Conservation (phyloP, 37 sponge, comb jelly and placozoan species). For the Petrosia ficiformis region DNA sequence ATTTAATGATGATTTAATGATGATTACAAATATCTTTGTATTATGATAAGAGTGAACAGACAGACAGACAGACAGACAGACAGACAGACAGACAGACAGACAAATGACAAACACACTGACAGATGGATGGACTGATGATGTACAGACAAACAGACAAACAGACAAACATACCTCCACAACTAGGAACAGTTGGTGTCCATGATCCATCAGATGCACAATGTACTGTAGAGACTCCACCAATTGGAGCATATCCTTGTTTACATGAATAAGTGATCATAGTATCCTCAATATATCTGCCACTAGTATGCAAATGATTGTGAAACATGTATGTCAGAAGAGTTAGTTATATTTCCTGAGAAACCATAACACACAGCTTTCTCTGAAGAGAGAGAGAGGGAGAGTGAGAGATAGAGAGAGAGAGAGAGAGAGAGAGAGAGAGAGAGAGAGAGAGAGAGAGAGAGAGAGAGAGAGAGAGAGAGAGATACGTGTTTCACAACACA, state of each 20-base stretch:
- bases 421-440: neutral
- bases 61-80: too few species aligned
- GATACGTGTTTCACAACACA: too few species aligned
- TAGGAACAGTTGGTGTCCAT: slow-evolving; percentile 22
- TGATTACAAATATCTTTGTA: too few species aligned
- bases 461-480: too few species aligned
- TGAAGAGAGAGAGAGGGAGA: neutral
- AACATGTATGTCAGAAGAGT: neutral
- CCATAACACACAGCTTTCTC: slow-evolving; percentile 21
- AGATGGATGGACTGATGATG: too few species aligned
- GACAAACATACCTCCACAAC: slow-evolving; percentile 28
- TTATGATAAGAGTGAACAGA: too few species aligned
- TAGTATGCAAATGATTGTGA: neutral
- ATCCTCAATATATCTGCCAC: slow-evolving; percentile 10
- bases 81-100: too few species aligned
- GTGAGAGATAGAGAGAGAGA: neutral
- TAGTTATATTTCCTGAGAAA: neutral
- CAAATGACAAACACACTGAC: too few species aligned
- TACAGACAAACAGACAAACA: too few species aligned
- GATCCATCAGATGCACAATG: slow-evolving; percentile 11
- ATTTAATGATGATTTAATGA: too few species aligned
- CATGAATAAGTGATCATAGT: slow-evolving; percentile 17
- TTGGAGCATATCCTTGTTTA: neutral
- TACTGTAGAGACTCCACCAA: neutral
- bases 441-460: too few species aligned